Conservation (phyloP, 2,113 vertebrate genomes). For the Excalfactoria chinensis region DNA sequence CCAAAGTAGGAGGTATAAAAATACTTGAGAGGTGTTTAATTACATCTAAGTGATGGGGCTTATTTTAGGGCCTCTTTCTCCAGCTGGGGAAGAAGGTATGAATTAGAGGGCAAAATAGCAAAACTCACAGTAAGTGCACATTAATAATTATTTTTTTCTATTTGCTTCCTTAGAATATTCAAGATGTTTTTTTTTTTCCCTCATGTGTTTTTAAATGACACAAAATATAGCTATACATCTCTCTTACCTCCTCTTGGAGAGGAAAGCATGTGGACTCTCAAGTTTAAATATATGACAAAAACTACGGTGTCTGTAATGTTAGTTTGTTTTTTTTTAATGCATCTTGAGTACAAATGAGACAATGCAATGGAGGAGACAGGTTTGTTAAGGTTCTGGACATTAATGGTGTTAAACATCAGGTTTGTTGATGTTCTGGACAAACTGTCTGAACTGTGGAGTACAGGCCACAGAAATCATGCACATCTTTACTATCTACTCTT, state of each 20-base stretch:
- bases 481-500: neutral
- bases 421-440: neutral
- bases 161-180: neutral
- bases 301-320: neutral
- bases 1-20: neutral
- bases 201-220: neutral
- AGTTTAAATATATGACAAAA: neutral
- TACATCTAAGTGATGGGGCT: neutral
- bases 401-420: no score
- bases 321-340: rapidly evolving
- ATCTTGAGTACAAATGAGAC: neutral
- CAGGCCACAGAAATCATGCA: neutral
- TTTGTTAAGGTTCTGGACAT: neutral
- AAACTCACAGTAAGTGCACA: neutral
- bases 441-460: neutral
- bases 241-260: neutral
- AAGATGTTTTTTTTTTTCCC: neutral
- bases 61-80: neutral
- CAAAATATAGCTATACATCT: rapidly evolving
- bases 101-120: neutral
- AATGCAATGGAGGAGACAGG: neutral
- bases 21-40: neutral
- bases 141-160: neutral
- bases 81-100: neutral
- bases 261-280: neutral